Conservation (phyloP, 2,113 vertebrate genomes). For the Heloderma charlesbogerti region DNA sequence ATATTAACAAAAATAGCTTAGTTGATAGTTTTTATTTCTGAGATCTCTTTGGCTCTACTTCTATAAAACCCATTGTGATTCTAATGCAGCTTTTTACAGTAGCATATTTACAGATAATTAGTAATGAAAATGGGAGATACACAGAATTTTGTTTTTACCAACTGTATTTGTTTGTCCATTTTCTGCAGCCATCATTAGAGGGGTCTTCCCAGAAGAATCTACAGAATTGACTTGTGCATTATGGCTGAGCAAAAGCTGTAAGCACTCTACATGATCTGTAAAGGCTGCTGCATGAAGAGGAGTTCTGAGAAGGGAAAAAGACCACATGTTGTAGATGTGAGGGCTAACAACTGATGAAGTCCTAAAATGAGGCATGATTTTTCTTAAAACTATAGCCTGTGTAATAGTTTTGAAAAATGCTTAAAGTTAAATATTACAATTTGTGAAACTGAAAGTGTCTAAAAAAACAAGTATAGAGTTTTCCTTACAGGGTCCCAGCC, state of each 20-base stretch:
- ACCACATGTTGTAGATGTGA: neutral
- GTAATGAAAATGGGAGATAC: slow-evolving; percentile 29
- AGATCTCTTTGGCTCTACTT: neutral
- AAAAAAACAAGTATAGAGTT: neutral
- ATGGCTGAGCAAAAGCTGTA: slow-evolving; percentile 96
- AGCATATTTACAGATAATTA: slow-evolving; percentile 23
- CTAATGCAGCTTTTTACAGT: neutral
- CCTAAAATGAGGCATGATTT: accelerated
- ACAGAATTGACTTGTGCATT: slow-evolving; percentile 92
- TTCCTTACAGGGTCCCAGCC: neutral
- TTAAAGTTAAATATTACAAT: neutral
- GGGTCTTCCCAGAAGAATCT: slow-evolving; percentile 91
- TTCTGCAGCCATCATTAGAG: slow-evolving; percentile 98
- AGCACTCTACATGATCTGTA: slow-evolving; percentile 97
- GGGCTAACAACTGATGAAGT: neutral
- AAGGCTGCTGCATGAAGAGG: slow-evolving; percentile 96
- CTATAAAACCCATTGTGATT: neutral
- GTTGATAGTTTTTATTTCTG: neutral
- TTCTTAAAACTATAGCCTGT: neutral
- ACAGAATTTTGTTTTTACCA: slow-evolving; percentile 81
- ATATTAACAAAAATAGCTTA: neutral
- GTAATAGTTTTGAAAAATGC: neutral
- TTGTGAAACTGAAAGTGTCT: neutral
- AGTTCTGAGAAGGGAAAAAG: slow-evolving; percentile 79
- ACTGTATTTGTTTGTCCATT: slow-evolving; percentile 97